Percentiles rank a stretch among this genome's conserved stretches.
phyloP scores from a whole-genome alignment of 1,140 invertebrate species.

The Varroa destructor region DNA sequence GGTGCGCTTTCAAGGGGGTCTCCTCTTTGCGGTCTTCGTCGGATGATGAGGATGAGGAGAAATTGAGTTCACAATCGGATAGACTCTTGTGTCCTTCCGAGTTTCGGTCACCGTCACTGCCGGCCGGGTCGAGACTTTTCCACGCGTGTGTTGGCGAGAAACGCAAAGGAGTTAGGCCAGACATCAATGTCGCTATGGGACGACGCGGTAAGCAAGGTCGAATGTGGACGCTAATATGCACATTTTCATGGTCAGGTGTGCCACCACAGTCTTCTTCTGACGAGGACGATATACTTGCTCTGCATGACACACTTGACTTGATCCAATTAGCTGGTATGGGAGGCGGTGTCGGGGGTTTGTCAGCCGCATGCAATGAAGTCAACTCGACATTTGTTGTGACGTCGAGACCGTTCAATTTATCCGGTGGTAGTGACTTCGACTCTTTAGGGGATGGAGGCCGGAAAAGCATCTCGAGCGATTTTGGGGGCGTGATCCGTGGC shows the following conservation, averaged over 20 bases:
- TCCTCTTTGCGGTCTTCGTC: conserved; percentile 26
- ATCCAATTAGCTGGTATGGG: conserved; percentile 14
- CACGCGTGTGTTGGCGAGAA: conserved; percentile 24
- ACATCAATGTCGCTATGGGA: neutral
- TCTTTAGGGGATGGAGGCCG: conserved; percentile 9
- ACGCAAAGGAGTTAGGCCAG: neutral
- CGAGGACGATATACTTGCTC: neutral
- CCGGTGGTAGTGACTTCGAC: neutral
- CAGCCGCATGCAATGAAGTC: conserved; percentile 7
- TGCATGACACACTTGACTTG: neutral
- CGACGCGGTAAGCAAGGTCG: conserved; percentile 19
- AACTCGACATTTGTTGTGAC: neutral
- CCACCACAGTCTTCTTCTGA: neutral
- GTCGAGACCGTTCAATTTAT: conserved; percentile 7
- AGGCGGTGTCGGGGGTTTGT: conserved; percentile 2
- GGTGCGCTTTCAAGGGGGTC: conserved; percentile 14
- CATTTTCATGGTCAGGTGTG: neutral
- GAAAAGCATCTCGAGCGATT: conserved; percentile 27
- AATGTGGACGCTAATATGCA: conserved; percentile 14
- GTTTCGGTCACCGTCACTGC: conserved; percentile 19
- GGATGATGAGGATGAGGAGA: conserved; percentile 24
- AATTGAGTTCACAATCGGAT: conserved; percentile 20
- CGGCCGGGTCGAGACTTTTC: conserved; percentile 20
- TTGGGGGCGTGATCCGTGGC: neutral
- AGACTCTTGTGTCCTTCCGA: conserved; percentile 10